Evolutionary conservation across 2,113 vertebrate genomes (phyloP), one percentile per base, ranked within the genome.

Genomic region (Crypturellus undulatus): DNA sequence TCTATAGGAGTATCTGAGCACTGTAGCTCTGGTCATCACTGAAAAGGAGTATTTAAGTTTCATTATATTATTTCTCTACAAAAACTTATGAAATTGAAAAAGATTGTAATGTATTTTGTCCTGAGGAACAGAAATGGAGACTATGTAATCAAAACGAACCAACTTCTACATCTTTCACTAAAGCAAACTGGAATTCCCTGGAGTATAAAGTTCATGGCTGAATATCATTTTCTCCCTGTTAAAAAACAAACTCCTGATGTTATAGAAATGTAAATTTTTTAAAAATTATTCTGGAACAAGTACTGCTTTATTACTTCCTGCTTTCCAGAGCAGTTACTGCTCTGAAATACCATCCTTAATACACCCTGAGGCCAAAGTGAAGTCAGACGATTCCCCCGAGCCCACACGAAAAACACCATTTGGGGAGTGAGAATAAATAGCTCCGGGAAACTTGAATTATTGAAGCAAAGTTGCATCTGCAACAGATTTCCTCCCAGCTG

Each of bases 401-500:
- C 82, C 91, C 60, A 89, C 76, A 93, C 88, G 81, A 89, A 60
- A 96, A 96, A 93, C 77, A 85, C 4, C 58, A 82, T 89, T 95
- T 86, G 80, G 54, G 91, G 70, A 95, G 54, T 36, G 45, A 96
- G 70, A 96, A 81, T 77, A 94, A 95, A 95, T 56, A 93, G 79
- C 87, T 93, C 83, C 75, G 65, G 92, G 95, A 96, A 90, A 81
- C 72, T 73, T 96, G 75, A 97, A 96, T 96, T 96, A 97, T 75
- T 96, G 77, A 96, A 94, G 92, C 15, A 82, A 95, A 93, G 67
- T 87, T 92, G 49, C 24, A 93, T 72, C 36, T 16, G 40, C 90
- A 92, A 67, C 3, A 72, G 67, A 65, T 80, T 92, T 91, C 24
- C 68, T 70, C n/a, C 2, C 30, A 45, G 56, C 14, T 30, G 43